These are phyloP conservation scores for Pocillopora damicornis DNA, from an alignment of 64 coral and sea anemone species.

Conservation along the genomic window DNA sequence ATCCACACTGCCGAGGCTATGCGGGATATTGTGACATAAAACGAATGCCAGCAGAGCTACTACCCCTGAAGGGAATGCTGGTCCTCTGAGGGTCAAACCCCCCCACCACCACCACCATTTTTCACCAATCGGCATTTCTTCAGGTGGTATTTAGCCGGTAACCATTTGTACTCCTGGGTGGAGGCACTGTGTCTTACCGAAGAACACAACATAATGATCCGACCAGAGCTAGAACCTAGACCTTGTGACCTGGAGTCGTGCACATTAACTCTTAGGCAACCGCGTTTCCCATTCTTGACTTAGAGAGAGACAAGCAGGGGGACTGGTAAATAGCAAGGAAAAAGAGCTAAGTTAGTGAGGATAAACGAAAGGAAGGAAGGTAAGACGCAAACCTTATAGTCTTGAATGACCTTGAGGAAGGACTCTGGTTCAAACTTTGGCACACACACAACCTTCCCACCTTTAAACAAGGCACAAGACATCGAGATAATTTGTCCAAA, in stretches of 20 bases:
- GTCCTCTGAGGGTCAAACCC: not conserved
- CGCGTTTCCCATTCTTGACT: too few species aligned
- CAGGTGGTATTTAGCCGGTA: too few species aligned
- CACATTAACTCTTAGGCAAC: too few species aligned
- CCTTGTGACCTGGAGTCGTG: too few species aligned
- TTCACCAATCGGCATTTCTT: not conserved
- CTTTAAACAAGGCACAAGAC: slow-evolving; percentile 4
- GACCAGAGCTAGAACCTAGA: too few species aligned
- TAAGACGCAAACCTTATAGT: slow-evolving; percentile 48
- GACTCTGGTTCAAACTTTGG: slow-evolving; percentile 57
- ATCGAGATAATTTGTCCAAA: slow-evolving; percentile 36
- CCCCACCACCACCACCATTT: not conserved
- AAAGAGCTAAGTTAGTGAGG: not conserved
- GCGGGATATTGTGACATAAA: too few species aligned
- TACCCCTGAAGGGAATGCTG: not conserved
- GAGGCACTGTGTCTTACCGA: too few species aligned
- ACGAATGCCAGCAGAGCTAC: not conserved
- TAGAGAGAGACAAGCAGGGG: not conserved
- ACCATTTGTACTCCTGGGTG: too few species aligned
- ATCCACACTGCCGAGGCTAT: not conserved
- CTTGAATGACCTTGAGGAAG: slow-evolving; percentile 63
- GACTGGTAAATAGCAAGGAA: not conserved
- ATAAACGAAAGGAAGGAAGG: not conserved
- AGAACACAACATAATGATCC: too few species aligned
- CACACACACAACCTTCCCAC: slow-evolving; percentile 50